Evolutionary conservation across 2,113 vertebrate species (phyloP), one percentile per base, ranked within the genome.

Genomic region (Hepsetus odoe): DNA sequence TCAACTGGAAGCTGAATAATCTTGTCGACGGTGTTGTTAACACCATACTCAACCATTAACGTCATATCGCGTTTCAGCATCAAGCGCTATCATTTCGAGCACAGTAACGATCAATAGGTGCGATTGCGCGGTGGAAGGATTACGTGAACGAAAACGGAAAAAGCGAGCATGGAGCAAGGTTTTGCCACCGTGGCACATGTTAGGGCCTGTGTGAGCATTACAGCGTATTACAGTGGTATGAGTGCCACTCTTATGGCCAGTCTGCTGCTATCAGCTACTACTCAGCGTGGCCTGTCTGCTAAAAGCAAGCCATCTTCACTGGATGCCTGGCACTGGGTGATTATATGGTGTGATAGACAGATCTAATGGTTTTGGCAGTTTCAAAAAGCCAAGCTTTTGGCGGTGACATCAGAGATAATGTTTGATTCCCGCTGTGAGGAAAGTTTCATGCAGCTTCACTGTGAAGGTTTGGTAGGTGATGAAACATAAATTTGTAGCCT

Each of bases 171-270:
- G n/a, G 3, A 44, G 62, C n/a, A 53, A 18, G 81, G 75, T 70
- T 40, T 26, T 69, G 46, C 78, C 66, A 75, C 61, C 79, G 80
- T 80, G 81, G 67, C 44, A 44, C 40, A 77, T 79, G 75, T 79
- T 64, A 76, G 35, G 18, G 59, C 55, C 72, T 70, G 35, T 71
- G 75, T 30, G 49, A 33, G 58, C 76, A 82, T 78, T 82, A 80
- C 42, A 46, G 77, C 76, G 76, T 66, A 69, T 76, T 74, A 81
- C 30, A 53, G 35, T 28, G 18, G 30, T 18, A n/a, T 44, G 9
- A 18, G 79, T 66, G 14, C 13, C 1, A 44, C 65, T 76, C 65
- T 64, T 68, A 49, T 24, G 53, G 40, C 49, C 53, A 64, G 74
- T 51, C 44, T 71, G 51, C 67, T 72, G 51, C 32, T 71, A 76